Conservation (phyloP, 2,113 vertebrate genomes). For the Rhinichthys klamathensis region DNA sequence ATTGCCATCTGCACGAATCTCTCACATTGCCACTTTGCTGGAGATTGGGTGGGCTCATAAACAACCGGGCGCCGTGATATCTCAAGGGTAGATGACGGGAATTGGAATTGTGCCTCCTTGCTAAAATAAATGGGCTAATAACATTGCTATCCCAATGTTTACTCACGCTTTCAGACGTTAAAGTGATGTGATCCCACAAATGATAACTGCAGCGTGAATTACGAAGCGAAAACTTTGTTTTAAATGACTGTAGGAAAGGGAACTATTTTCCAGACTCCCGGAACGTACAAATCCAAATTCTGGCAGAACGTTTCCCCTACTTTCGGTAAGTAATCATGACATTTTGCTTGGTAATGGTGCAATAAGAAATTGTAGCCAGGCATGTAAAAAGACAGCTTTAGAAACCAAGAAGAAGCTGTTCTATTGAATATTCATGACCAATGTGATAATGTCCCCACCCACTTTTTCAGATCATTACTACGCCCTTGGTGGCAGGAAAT, state of each 20-base stretch:
- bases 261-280: background rate
- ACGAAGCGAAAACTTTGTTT: background rate
- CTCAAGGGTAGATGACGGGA: conserved; percentile 57
- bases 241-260: conserved; percentile 1
- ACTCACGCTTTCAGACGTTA: conserved; percentile 27
- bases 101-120: conserved; percentile 59
- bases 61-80: conserved; percentile 62
- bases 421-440: background rate
- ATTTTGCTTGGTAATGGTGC: background rate
- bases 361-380: background rate
- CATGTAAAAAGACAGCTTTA: background rate
- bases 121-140: conserved; percentile 68
- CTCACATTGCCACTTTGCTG: conserved; percentile 60
- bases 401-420: background rate
- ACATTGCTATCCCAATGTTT: conserved; percentile 59
- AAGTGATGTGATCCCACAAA: conserved; percentile 16
- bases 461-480: background rate
- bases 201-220: conserved; percentile 13
- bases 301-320: background rate
- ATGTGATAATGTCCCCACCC: background rate
- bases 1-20: conserved; percentile 57
- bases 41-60: conserved; percentile 65
- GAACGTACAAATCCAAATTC: background rate
- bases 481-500: background rate
- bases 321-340: background rate